phyloP scores from a whole-genome alignment of 2,797 vertebrate species.

The Megaceryle alcyon region DNA sequence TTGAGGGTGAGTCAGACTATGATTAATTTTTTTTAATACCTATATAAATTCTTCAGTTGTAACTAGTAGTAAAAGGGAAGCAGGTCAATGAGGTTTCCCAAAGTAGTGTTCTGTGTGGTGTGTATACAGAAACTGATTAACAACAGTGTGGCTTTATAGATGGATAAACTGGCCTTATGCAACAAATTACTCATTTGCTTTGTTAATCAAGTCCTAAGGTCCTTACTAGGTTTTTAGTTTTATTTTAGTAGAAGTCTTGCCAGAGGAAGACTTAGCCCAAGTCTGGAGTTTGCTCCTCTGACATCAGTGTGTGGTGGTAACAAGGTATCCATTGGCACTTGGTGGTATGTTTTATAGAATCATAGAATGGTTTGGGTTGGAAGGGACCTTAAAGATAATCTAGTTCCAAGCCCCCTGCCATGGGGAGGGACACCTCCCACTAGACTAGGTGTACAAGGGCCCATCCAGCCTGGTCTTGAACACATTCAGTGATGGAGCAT shows the following conservation, averaged over 20 bases:
- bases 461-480: no score
- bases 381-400: no score
- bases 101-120: neutral
- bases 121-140: neutral
- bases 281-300: neutral
- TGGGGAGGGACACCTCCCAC: no score
- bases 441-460: no score
- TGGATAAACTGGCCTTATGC: neutral
- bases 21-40: neutral
- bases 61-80: neutral
- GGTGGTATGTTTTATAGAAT: neutral
- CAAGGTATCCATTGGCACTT: neutral
- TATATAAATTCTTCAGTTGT: neutral
- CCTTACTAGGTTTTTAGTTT: neutral
- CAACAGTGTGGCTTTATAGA: neutral
- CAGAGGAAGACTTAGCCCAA: neutral
- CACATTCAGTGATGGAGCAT: no score
- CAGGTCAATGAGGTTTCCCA: neutral
- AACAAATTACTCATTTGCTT: neutral
- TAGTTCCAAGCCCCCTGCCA: no score
- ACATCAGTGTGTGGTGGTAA: neutral
- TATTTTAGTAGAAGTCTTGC: neutral
- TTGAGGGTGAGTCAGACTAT: constrained; percentile 80
- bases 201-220: neutral
- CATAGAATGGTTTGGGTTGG: no score